These are phyloP conservation scores for Leptoclinus maculatus DNA, from an alignment of 2,797 vertebrate species.

Conservation along the genomic window DNA sequence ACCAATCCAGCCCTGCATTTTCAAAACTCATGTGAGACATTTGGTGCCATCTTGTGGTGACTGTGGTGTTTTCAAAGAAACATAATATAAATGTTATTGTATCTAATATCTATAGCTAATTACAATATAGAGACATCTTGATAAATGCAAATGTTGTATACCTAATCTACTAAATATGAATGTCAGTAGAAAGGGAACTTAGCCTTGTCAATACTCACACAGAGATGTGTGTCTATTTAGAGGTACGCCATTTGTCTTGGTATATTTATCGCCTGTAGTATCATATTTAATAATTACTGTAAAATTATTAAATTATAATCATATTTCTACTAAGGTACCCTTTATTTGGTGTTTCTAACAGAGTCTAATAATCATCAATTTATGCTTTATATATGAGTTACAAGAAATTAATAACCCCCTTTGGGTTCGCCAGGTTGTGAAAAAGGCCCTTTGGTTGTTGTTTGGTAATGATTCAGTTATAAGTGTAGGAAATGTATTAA, in stretches of 20 bases:
- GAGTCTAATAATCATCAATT: neutral
- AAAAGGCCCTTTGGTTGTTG: neutral
- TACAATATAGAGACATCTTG: neutral
- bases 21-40: constrained; percentile 29
- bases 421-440: neutral
- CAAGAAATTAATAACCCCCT: neutral
- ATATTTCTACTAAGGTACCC: neutral
- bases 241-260: neutral
- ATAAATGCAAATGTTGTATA: neutral
- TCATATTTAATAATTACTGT: neutral
- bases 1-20: constrained; percentile 15
- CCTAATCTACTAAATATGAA: neutral
- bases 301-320: neutral
- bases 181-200: neutral
- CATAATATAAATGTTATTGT: neutral
- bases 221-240: neutral
- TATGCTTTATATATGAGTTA: neutral
- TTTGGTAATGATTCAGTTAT: neutral
- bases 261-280: neutral
- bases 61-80: neutral
- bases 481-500: neutral
- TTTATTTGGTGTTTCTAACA: neutral
- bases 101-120: neutral
- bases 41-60: constrained; percentile 69
- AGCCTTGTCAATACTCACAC: neutral